phyloP scores from a whole-genome alignment of 2,113 vertebrate species.

The Dromaius novaehollandiae region DNA sequence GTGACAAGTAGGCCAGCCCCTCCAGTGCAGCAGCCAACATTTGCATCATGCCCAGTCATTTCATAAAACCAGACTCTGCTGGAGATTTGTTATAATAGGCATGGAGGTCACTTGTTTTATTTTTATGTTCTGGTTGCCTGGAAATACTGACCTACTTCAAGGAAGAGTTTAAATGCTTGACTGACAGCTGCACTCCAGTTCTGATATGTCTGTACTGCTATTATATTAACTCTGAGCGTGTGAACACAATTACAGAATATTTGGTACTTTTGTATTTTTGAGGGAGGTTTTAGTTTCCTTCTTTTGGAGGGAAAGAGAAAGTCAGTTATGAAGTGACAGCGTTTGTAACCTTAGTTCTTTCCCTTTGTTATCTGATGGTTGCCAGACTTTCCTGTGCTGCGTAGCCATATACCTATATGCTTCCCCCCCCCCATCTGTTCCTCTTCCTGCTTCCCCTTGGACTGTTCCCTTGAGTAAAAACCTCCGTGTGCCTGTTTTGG shows the following conservation, averaged over 20 bases:
- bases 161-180: slow-evolving; percentile 15
- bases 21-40: not conserved
- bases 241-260: not conserved
- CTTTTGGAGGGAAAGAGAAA: not conserved
- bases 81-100: slow-evolving; percentile 14
- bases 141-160: slow-evolving; percentile 41
- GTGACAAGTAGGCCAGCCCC: not conserved
- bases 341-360: not conserved
- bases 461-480: not conserved
- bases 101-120: slow-evolving; percentile 14
- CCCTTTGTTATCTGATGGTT: not conserved
- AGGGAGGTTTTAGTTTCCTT: not conserved
- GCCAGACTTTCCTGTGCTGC: not conserved
- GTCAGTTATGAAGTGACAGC: not conserved
- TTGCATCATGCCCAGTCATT: slow-evolving; percentile 35
- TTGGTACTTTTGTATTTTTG: not conserved
- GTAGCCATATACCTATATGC: not conserved
- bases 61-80: slow-evolving; percentile 24
- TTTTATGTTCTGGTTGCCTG: slow-evolving; percentile 54
- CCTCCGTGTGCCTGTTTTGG: not conserved
- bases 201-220: not conserved
- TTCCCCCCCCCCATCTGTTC: not conserved
- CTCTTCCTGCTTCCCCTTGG: not conserved
- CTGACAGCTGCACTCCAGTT: not conserved
- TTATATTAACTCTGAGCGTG: not conserved